phyloP scores from a whole-genome alignment of 1,140 invertebrate genomes.

The Habropoda laboriosa region DNA sequence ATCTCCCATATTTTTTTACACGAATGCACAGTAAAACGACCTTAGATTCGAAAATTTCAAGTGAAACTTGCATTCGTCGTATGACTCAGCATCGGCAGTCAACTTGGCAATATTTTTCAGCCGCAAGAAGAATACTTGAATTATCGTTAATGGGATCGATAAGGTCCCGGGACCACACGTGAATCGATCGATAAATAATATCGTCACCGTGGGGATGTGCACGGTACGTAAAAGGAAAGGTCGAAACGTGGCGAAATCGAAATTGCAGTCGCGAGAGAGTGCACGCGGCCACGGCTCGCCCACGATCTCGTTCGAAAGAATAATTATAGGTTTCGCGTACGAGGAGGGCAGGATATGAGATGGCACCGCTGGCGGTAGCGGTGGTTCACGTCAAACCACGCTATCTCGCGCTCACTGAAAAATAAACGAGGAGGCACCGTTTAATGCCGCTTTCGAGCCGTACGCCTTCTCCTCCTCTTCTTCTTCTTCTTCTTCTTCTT shows the following conservation, averaged over 20 bases:
- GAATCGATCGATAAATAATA: neutral
- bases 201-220: constrained; percentile 15
- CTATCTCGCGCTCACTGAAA: constrained; percentile 61
- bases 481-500: no score
- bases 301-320: constrained; percentile 58
- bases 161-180: neutral
- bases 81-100: no score
- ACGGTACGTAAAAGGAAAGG: neutral
- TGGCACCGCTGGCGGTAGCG: constrained; percentile 56
- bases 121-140: no score
- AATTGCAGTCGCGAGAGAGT: constrained; percentile 28
- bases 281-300: constrained; percentile 26
- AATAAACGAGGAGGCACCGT: constrained; percentile 59
- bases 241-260: constrained; percentile 20
- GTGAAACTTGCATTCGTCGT: no score
- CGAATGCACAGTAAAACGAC: no score
- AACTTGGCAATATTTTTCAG: no score
- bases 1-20: no score
- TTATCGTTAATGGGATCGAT: neutral
- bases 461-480: neutral
- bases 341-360: constrained; percentile 15
- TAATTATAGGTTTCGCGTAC: constrained; percentile 62
- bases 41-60: no score
- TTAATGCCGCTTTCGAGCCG: constrained; percentile 44
- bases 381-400: constrained; percentile 43